phyloP scores from a whole-genome alignment of 2,797 vertebrate species.

The Manis pentadactyla region DNA sequence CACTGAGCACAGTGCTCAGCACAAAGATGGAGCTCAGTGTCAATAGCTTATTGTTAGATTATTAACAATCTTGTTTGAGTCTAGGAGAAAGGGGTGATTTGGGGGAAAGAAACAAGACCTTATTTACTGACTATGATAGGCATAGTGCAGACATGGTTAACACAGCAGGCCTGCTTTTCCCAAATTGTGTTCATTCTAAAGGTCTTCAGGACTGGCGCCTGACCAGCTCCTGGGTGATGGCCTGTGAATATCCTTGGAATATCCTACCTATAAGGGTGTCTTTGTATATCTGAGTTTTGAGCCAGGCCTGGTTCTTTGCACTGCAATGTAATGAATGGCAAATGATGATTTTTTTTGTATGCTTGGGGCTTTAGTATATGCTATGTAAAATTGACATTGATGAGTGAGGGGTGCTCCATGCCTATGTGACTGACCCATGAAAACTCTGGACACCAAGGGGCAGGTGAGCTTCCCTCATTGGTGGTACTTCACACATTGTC shows the following conservation, averaged over 20 bases:
- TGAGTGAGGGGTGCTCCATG: too few relatives aligned
- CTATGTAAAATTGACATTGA: neutral
- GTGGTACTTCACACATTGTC: accelerated
- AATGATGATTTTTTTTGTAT: neutral
- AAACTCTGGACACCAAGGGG: neutral
- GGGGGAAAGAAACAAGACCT: neutral
- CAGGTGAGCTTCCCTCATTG: neutral
- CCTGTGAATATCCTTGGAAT: neutral
- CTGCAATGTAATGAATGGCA: neutral
- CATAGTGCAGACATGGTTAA: neutral
- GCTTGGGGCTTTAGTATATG: neutral
- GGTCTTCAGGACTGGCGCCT: neutral
- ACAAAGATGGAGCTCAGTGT: neutral
- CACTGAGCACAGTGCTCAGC: neutral
- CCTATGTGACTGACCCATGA: neutral
- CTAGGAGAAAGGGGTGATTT: neutral
- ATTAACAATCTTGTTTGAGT: neutral
- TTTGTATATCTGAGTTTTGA: neutral
- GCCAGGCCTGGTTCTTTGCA: too few relatives aligned
- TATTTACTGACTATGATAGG: neutral
- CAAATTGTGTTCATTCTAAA: neutral
- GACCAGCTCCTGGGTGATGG: neutral
- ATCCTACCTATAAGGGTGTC: too few relatives aligned
- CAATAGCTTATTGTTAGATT: neutral
- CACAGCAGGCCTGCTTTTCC: neutral